Evolutionary conservation across 1,140 invertebrate species (phyloP), one percentile per base, ranked within the genome.

Genomic region (Drosophila kanapiae): DNA sequence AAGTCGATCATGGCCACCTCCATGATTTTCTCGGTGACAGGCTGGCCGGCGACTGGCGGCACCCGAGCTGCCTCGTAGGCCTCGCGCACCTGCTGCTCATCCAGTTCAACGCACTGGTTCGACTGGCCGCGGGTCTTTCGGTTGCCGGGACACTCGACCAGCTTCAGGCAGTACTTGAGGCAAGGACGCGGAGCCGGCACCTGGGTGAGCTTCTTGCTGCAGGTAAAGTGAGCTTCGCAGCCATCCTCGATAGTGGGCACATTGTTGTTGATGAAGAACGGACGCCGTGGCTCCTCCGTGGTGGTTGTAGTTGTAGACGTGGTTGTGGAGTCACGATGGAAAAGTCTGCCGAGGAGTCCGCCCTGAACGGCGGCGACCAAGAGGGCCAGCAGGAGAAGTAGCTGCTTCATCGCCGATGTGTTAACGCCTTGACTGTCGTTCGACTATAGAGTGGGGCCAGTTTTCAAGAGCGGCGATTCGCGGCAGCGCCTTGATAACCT

Each of bases 1-100:
- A 92, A 92, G 59, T 92, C 91, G 57, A 92, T 92, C 91, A 92
- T 90, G 40, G 87, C 85, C 27, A 92, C 88, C 37, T 79, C 59
- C 86, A 86, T 88, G 14, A 83, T 63, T 18, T 68, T 65, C 16
- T 82, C 76, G 18, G 58, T 78, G 27, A 45, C 33, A 45, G 57
- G 18, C 45, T 64, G 14, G 9, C 64, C 27, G 13, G 23, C 29
- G 27, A 40, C 35, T 4, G 63, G 23, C 10, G 43, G 9, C 14
- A 31, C 51, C 1, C 37, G 59, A 7, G 62, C 49, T 7, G 68
- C 49, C 14, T 76, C 60, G 42, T 67, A 62, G 43, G 77, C 70
- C 0, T 47, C 63, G 33, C 67, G 42, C 10, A 91, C 86, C 35
- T 63, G 59, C 27, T 29, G 47, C 53, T 84, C 83, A 37, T 92